Evolutionary conservation across 2,888 invertebrate species (phyloP), one percentile per base, ranked within the genome.

Genomic region (Salpingus planirostris): DNA sequence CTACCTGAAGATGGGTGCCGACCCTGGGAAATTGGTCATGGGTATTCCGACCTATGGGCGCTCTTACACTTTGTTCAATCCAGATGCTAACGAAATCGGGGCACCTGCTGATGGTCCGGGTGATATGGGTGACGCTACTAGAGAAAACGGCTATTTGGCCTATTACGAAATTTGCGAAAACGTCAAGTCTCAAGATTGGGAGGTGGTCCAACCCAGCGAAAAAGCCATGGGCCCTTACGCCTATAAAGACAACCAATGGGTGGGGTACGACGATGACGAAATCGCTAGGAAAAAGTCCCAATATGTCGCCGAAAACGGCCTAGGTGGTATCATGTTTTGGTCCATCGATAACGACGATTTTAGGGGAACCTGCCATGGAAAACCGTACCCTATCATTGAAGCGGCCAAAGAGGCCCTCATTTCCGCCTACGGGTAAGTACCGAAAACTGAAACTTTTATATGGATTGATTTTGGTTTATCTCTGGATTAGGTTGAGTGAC

Each of bases 341-440:
- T 86, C 91, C 0, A 84, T 93, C 47, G 92, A 92, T 65, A 92
- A 90, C 59, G 92, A 93, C 44, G 92, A 93, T 57, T 93, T 92
- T 70, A 76, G 91, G 26, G 92, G 92, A n/a, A 76, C 74, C 18
- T 92, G 92, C 57, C 84, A 84, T 44, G 82, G 76, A 13, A 80
- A 82, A 56, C 83, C 89, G 0, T 92, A 90, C 66, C 92, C 92
- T 0, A 68, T 93, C 27, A 90, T 92, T 44, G 91, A 91, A 60
- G 88, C 91, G 0, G 91, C 85, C 15, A 91, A 91, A 59, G 86
- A 86, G 57, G 75, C 86, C 0, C 73, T 89, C 49, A 62, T 80
- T 21, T 67, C 72, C 24, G 76, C 73, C 25, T 66, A 74, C 35
- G 75, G 76, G 84, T 84, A 61, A 65, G 67, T 24, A n/a, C n/a